These are phyloP conservation scores for Sebastes vulpes DNA, from an alignment of 2,797 vertebrate species.

Conservation along the genomic window DNA sequence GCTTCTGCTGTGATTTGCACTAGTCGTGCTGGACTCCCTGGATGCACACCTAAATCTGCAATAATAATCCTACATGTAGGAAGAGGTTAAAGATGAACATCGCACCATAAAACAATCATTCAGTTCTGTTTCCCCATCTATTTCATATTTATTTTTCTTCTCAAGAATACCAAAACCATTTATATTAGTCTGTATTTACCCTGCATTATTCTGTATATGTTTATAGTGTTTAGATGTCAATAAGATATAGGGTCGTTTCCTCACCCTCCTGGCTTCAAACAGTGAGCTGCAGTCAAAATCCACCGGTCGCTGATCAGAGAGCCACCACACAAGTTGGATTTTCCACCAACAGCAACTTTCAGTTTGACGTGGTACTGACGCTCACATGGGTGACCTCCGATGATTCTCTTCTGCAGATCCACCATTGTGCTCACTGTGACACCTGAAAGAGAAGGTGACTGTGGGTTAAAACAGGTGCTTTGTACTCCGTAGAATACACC, in stretches of 20 bases:
- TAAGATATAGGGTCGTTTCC: neutral
- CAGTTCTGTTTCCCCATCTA: neutral
- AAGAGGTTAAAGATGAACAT: neutral
- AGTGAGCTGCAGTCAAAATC: slow-evolving; percentile 48
- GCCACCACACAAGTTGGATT: neutral
- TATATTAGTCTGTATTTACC: neutral
- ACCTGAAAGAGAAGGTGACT: neutral
- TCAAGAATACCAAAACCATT: neutral
- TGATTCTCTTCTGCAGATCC: slow-evolving; percentile 20
- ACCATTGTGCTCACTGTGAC: neutral
- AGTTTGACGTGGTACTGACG: slow-evolving; percentile 6
- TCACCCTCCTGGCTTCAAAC: neutral
- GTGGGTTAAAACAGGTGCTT: neutral
- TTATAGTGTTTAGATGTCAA: neutral
- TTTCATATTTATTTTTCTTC: neutral
- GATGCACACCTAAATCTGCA: neutral
- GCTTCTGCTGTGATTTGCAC: neutral
- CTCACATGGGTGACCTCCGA: neutral
- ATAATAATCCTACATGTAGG: neutral
- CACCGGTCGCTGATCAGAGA: slow-evolving; percentile 22
- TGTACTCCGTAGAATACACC: neutral
- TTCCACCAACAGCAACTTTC: neutral
- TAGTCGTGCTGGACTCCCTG: accelerated
- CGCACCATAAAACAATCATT: neutral
- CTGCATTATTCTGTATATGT: neutral